Evolutionary conservation across 2,888 invertebrate genomes (phyloP).

Genomic region (Tridacna gigas): DNA sequence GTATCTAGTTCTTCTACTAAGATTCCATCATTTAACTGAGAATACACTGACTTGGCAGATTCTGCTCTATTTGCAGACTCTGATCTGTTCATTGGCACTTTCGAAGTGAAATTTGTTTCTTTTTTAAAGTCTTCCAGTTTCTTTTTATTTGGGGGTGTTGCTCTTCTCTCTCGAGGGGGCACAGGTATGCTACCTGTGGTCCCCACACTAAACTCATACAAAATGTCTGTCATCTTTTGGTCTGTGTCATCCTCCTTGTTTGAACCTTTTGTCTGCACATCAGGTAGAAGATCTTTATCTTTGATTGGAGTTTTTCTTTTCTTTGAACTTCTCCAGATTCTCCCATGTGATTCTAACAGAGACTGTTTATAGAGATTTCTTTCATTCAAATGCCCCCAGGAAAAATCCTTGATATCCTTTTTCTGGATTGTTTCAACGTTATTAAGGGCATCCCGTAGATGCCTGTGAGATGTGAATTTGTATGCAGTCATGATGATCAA

Average conservation of each 20-base stretch:
- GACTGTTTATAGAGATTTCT: constrained; percentile 69
- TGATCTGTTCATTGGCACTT: constrained; percentile 30
- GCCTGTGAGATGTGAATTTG: constrained; percentile 76
- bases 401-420: constrained; percentile 79
- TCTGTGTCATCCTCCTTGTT: constrained; percentile 34
- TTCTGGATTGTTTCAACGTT: constrained; percentile 78
- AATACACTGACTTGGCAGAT: constrained; percentile 71
- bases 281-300: constrained; percentile 46
- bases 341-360: constrained; percentile 51
- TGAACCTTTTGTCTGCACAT: constrained; percentile 17
- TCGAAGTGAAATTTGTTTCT: constrained; percentile 27
- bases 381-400: constrained; percentile 83
- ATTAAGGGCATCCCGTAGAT: constrained; percentile 78
- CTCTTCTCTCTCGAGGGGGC: constrained; percentile 32
- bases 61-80: constrained; percentile 49
- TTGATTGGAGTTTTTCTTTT: constrained; percentile 47
- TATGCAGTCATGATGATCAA: constrained; percentile 68
- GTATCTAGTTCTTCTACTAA: constrained; percentile 78
- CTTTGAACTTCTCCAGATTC: constrained; percentile 71
- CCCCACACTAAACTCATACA: constrained; percentile 80
- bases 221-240: constrained; percentile 73
- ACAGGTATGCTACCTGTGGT: constrained; percentile 77
- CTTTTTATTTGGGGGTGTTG: constrained; percentile 46
- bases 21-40: constrained; percentile 77
- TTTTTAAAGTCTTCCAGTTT: constrained; percentile 57